Conservation (phyloP, 2,797 vertebrate species). For the Myiotriccus ornatus region DNA sequence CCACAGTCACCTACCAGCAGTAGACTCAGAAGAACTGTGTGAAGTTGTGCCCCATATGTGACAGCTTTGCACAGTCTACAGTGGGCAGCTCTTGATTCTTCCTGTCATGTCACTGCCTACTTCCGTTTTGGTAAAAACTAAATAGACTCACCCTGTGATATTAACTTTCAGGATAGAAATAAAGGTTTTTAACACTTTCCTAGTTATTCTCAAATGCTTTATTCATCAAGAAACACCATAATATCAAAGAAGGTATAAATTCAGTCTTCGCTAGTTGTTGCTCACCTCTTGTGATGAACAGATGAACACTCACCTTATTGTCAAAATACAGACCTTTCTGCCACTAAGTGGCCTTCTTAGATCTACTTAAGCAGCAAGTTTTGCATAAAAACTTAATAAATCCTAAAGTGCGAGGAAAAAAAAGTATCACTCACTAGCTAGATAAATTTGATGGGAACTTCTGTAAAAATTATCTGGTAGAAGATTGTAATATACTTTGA, state of each 20-base stretch:
- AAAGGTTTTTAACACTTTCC: neutral
- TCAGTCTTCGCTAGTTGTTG: neutral
- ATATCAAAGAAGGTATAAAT: neutral
- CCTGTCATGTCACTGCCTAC: no score
- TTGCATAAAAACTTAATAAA: neutral
- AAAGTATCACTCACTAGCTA: neutral
- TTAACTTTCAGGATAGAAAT: neutral
- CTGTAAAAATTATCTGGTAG: neutral
- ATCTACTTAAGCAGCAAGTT: neutral
- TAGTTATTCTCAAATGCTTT: neutral
- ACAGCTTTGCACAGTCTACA: neutral
- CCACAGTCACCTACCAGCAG: neutral
- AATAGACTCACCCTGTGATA: neutral
- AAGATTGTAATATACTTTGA: neutral
- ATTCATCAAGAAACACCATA: neutral
- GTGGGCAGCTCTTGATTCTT: neutral
- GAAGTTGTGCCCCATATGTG: neutral
- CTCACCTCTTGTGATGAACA: neutral
- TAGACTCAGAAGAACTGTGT: accelerated
- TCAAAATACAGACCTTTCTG: neutral
- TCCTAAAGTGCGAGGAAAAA: neutral
- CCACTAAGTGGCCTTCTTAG: neutral
- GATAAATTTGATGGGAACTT: neutral
- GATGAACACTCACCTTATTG: neutral
- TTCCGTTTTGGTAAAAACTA: neutral